A percentile compares a stretch with the other conserved stretches of the same genome.
These are phyloP conservation scores for Heterochromis multidens DNA, from an alignment of 2,113 vertebrate species.

Conservation along the genomic window DNA sequence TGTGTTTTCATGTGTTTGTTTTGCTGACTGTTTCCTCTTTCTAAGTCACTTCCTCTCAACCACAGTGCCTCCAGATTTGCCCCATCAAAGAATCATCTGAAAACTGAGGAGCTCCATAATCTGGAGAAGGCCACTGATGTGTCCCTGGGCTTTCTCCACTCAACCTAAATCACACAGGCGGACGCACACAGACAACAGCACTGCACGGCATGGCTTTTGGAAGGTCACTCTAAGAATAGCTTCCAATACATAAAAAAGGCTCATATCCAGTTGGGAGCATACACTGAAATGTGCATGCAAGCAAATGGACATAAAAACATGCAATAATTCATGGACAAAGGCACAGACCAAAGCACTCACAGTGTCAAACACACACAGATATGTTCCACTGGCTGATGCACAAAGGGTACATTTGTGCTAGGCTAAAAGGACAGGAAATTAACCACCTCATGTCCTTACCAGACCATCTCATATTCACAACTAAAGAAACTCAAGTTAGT, in stretches of 20 bases:
- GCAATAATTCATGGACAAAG: slow-evolving; percentile 40
- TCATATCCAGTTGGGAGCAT: neutral
- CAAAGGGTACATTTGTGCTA: neutral
- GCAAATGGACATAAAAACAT: slow-evolving; percentile 50
- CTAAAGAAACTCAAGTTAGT: neutral
- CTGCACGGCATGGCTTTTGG: slow-evolving; percentile 53
- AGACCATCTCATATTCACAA: neutral
- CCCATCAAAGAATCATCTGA: slow-evolving; percentile 63
- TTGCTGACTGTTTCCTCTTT: slow-evolving; percentile 12
- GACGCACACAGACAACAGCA: slow-evolving; percentile 65
- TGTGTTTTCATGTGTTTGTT: slow-evolving; percentile 4
- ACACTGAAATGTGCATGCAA: slow-evolving; percentile 39
- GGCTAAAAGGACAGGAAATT: slow-evolving; percentile 33
- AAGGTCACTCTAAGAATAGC: slow-evolving; percentile 75
- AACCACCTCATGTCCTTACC: neutral
- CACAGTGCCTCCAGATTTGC: slow-evolving; percentile 49
- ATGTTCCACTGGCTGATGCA: neutral
- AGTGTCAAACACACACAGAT: neutral
- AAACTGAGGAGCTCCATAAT: slow-evolving; percentile 53
- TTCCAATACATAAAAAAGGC: slow-evolving; percentile 27
- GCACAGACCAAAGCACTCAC: slow-evolving; percentile 6
- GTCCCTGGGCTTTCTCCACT: slow-evolving; percentile 63
- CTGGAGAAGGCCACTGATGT: slow-evolving; percentile 52
- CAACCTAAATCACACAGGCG: slow-evolving; percentile 65
- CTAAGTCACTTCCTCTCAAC: slow-evolving; percentile 21